phyloP scores from a whole-genome alignment of 2,113 vertebrate genomes.

The Rhinolophus ferrumequinum region DNA sequence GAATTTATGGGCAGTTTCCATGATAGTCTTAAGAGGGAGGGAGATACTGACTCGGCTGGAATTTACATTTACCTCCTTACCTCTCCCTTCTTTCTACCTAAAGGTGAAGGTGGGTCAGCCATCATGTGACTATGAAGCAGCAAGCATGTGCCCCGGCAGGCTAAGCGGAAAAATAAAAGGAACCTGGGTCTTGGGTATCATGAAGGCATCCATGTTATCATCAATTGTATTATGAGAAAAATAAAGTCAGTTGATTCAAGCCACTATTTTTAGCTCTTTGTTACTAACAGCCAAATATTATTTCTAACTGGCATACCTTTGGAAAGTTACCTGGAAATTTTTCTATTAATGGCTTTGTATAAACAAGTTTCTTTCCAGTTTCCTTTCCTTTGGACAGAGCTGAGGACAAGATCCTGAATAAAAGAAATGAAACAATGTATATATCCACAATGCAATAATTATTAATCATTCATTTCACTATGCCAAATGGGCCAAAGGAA shows the following conservation, averaged over 20 bases:
- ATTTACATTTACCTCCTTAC: not conserved
- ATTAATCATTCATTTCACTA: not conserved
- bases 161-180: not conserved
- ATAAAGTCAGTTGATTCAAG: not conserved
- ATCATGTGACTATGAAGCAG: not conserved
- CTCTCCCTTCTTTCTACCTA: not conserved
- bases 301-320: not conserved
- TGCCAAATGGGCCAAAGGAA: not conserved
- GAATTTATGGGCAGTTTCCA: not conserved
- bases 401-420: not conserved
- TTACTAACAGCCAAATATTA: not conserved
- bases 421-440: not conserved
- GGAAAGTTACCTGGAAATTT: not conserved
- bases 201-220: not conserved
- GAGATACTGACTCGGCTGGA: not conserved
- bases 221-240: not conserved
- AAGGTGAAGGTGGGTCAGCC: not conserved
- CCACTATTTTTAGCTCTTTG: conserved; percentile 15
- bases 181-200: not conserved
- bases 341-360: not conserved
- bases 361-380: not conserved
- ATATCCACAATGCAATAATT: not conserved
- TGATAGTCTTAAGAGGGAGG: not conserved
- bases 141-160: not conserved
- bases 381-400: not conserved